Evolutionary conservation across 2,888 invertebrate genomes (phyloP).

Genomic region (Aromia moschata): DNA sequence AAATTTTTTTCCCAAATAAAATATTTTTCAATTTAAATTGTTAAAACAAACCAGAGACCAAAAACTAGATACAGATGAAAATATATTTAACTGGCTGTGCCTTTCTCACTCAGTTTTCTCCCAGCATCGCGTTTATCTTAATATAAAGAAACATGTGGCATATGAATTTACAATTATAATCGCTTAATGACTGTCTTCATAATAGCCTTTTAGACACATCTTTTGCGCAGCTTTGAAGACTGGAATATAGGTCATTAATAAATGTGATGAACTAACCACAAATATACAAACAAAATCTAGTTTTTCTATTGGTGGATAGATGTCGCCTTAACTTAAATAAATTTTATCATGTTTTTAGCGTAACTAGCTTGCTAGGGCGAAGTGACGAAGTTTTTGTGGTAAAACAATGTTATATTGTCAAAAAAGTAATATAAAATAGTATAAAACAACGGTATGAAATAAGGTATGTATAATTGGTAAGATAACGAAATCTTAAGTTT

Average conservation of each 20-base stretch:
- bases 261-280: not conserved
- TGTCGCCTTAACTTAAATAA: conserved; percentile 19
- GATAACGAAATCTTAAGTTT: conserved; percentile 39
- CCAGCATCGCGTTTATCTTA: no score
- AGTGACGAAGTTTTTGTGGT: not conserved
- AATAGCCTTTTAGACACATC: not conserved
- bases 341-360: conserved; percentile 16
- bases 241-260: not conserved
- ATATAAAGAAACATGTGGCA: no score
- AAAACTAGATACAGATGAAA: no score
- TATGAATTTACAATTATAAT: no score
- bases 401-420: not conserved
- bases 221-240: conserved; percentile 2
- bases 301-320: conserved; percentile 23
- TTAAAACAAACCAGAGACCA: no score
- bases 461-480: conserved; percentile 4
- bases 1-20: no score
- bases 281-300: conserved; percentile 2
- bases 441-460: not conserved
- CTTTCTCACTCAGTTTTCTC: no score
- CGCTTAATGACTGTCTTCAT: no score
- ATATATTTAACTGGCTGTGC: no score
- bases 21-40: no score
- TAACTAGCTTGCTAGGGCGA: not conserved
- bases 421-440: not conserved